A percentile compares a stretch with the other conserved stretches of the same genome.
These are phyloP conservation scores for Sphecodes monilicornis DNA, from an alignment of 2,888 invertebrate genomes.

Conservation along the genomic window DNA sequence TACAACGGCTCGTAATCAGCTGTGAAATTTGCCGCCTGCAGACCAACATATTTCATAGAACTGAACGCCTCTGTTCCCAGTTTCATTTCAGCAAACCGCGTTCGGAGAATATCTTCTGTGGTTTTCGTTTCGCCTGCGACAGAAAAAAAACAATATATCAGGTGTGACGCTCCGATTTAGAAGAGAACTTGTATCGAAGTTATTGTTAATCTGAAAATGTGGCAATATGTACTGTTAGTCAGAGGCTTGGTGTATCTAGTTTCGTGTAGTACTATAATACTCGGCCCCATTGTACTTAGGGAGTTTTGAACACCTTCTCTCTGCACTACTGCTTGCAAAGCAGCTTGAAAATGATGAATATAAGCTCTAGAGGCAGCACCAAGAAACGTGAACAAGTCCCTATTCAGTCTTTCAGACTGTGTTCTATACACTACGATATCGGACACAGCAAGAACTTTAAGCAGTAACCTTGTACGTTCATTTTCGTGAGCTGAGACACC, in stretches of 20 bases:
- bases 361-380: constrained; percentile 92
- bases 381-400: constrained; percentile 91
- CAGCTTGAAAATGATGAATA: constrained; percentile 89
- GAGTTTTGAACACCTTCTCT: constrained; percentile 83
- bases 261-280: constrained; percentile 92
- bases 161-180: background rate
- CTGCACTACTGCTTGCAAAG: constrained; percentile 84
- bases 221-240: constrained; percentile 85
- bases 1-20: constrained; percentile 88
- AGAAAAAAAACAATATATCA: constrained; percentile 42
- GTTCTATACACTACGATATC: constrained; percentile 93
- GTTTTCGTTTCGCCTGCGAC: constrained; percentile 86
- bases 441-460: constrained; percentile 93
- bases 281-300: constrained; percentile 88
- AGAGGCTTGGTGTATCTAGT: constrained; percentile 90
- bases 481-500: constrained; percentile 86
- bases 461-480: constrained; percentile 88
- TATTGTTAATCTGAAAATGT: constrained; percentile 68
- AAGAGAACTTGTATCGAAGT: constrained; percentile 53
- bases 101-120: constrained; percentile 87
- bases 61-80: constrained; percentile 90
- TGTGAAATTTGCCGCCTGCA: constrained; percentile 85
- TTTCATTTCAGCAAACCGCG: constrained; percentile 87
- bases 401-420: constrained; percentile 90
- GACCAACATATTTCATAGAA: constrained; percentile 89